Evolutionary conservation across 2,113 vertebrate genomes (phyloP).

Genomic region (Paedocypris sp.): DNA sequence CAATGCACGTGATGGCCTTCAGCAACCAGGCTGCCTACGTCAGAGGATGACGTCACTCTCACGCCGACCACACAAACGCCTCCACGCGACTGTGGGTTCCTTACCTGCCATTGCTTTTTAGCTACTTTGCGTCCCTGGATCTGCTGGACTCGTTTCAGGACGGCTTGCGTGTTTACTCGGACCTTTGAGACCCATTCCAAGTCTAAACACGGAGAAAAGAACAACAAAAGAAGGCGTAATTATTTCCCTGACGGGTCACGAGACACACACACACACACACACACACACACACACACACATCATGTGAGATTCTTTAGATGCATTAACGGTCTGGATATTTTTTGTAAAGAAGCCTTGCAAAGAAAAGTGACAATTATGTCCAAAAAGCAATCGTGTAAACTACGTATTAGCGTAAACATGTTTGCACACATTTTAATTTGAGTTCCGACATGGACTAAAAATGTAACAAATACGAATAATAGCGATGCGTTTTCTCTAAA

Average conservation of each 20-base stretch:
- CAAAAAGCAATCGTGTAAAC: too few species aligned
- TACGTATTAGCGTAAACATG: too few species aligned
- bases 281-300: too few species aligned
- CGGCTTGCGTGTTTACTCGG: conserved; percentile 79
- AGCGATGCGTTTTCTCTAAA: too few species aligned
- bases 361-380: too few species aligned
- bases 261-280: too few species aligned
- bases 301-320: conserved; percentile 20
- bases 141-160: conserved; percentile 71
- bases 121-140: conserved; percentile 68
- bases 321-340: background rate
- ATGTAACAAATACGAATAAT: too few species aligned
- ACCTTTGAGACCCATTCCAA: conserved; percentile 75
- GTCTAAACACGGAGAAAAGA: conserved; percentile 52
- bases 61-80: too few species aligned
- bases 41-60: background rate
- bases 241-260: background rate
- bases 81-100: background rate
- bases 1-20: conserved; percentile 83
- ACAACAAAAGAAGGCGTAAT: background rate
- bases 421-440: too few species aligned
- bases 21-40: conserved; percentile 85
- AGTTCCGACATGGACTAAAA: too few species aligned
- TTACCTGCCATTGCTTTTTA: conserved; percentile 87
- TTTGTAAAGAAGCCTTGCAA: too few species aligned